Evolutionary conservation across 2,113 vertebrate species (phyloP).

Genomic region (Nematolebias whitei): DNA sequence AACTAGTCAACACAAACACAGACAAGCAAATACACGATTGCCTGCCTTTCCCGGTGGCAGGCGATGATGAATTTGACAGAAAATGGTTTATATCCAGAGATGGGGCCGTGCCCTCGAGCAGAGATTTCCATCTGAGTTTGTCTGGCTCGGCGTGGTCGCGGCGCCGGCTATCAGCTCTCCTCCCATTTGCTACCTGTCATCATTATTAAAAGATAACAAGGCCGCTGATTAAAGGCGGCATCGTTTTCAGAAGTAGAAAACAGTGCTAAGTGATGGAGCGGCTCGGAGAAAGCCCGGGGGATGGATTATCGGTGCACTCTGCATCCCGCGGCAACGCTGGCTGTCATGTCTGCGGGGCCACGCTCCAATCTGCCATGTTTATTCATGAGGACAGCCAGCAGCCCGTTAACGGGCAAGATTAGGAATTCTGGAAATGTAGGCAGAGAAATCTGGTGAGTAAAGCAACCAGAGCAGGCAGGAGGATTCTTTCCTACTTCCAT

Average conservation of each 20-base stretch:
- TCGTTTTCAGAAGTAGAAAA: conserved; percentile 55
- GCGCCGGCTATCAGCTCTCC: conserved; percentile 38
- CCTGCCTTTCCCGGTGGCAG: conserved; percentile 6
- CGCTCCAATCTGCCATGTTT: conserved; percentile 58
- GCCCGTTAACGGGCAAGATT: conserved; percentile 65
- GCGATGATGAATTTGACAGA: too few relatives aligned
- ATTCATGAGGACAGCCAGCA: conserved; percentile 70
- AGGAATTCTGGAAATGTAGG: conserved; percentile 59
- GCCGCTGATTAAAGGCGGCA: conserved; percentile 41
- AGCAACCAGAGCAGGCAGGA: conserved; percentile 36
- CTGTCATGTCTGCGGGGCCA: conserved; percentile 66
- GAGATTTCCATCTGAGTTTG: too few relatives aligned
- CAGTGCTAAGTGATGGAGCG: conserved; percentile 46
- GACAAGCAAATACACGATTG: too few relatives aligned
- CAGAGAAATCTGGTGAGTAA: conserved; percentile 45
- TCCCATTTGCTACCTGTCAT: conserved; percentile 54
- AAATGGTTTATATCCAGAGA: conserved; percentile 1
- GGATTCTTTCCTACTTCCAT: conserved; percentile 36
- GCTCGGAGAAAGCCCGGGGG: conserved; percentile 44
- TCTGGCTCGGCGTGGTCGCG: conserved; percentile 34
- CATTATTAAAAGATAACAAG: conserved; percentile 72
- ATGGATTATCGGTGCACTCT: conserved; percentile 31
- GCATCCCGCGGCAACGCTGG: conserved; percentile 19
- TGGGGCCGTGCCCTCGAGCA: conserved; percentile 4
- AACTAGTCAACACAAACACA: too few relatives aligned